phyloP scores from a whole-genome alignment of 1,140 invertebrate species.

The Rhysida immarginata region DNA sequence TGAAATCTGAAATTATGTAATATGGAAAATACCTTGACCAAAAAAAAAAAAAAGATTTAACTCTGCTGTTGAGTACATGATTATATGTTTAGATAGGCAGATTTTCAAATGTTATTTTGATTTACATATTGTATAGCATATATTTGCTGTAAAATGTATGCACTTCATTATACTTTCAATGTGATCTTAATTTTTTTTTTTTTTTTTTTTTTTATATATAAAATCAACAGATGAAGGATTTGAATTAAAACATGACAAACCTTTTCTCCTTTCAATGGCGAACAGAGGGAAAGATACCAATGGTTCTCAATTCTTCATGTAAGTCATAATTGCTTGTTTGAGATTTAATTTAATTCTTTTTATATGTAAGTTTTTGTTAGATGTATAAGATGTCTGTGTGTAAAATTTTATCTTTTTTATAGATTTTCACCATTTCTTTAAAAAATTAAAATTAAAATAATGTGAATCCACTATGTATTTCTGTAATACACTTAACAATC shows the following conservation, averaged over 20 bases:
- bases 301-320: conserved; percentile 97
- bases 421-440: background rate
- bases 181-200: no score
- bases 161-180: no score
- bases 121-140: no score
- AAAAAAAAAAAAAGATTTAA: no score
- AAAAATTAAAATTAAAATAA: background rate
- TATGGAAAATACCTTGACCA: no score
- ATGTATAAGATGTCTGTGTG: background rate
- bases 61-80: no score
- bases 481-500: background rate
- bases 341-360: background rate
- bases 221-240: conserved; percentile 97
- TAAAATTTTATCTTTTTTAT: background rate
- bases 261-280: conserved; percentile 82
- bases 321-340: conserved; percentile 24
- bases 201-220: no score
- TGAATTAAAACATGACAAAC: conserved; percentile 63
- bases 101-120: no score
- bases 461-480: background rate
- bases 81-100: no score
- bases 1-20: no score
- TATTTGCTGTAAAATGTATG: no score
- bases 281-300: conserved; percentile 93
- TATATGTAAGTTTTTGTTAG: background rate